Base-by-base conservation (phyloP, 2,888 invertebrate species). In the Drosophila prostipennis region DNA sequence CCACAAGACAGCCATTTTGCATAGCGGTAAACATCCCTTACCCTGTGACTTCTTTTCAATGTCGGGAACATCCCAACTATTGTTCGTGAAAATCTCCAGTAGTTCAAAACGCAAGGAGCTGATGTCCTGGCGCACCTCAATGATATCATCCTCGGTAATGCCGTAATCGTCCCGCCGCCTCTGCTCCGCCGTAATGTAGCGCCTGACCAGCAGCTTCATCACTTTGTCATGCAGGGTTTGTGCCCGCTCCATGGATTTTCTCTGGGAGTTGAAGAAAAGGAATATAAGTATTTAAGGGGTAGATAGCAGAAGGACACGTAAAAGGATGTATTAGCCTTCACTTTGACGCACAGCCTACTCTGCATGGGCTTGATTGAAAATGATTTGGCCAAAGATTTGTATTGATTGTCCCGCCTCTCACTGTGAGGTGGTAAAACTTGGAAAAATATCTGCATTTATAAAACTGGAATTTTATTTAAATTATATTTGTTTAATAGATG, bases 81-180 rank as follows among this genome's bases (percentile, higher is more conserved):
- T 98, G 79, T 95, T 95, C 59, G 95, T 94, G 11, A 99, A 94
- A 85, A 99, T 98, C 87, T 98, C 98, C 58, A 99, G 95, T 23
- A 99, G 93, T 90, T 99, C 98, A 91, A 96, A 99, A 73, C 98
- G 94, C 77, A 99, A 94, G 5, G 98, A 96, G n/a, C 98, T 98
- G 74, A 99, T 98, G 90, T 99, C 99, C 90, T 99, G 98, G 82
- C 99, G 94, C 87, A 99, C 97, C 93, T 99, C 99, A 94, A 98
- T 98, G 75, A 99, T 97, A 91, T 99, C 99, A 92, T 99, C 99
- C 90, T 99, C 99, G 0, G 97, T 98, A 26, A 99, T 96, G 8
- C 97, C 97, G 71, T 95, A 96, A 58, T 98, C 97, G 90, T 98
- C 98, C 53, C 97, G 94, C 76, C 96, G 97, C 46, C 96, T 93